phyloP scores from a whole-genome alignment of 2,797 vertebrate species.

The Lagothrix lagotricha region DNA sequence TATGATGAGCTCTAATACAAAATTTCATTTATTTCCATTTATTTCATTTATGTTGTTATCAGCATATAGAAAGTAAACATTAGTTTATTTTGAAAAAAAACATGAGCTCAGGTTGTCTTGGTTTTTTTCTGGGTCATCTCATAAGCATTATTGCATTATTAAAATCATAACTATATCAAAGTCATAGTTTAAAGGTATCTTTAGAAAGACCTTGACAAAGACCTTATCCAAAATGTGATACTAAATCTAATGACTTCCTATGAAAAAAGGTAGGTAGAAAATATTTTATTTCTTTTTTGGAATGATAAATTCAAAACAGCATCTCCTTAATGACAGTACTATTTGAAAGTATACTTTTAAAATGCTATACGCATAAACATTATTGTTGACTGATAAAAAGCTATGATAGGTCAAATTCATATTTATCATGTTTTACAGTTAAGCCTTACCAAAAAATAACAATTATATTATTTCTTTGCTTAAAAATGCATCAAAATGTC shows the following conservation, averaged over 20 bases:
- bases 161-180: slow-evolving; percentile 67
- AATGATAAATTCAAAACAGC: slow-evolving; percentile 42
- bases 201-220: slow-evolving; percentile 62
- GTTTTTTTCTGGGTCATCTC: slow-evolving; percentile 61
- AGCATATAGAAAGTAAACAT: slow-evolving; percentile 36
- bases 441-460: slow-evolving; percentile 35
- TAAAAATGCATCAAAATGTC: slow-evolving; percentile 66
- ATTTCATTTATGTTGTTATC: slow-evolving; percentile 21
- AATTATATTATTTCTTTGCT: slow-evolving; percentile 42
- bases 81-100: background rate
- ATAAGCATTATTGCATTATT: slow-evolving; percentile 51
- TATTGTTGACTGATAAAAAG: slow-evolving; percentile 36
- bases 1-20: slow-evolving; percentile 25
- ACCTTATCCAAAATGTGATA: slow-evolving; percentile 40
- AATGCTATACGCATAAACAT: slow-evolving; percentile 36
- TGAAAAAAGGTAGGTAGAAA: slow-evolving; percentile 4
- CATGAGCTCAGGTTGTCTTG: background rate
- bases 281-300: slow-evolving; percentile 39
- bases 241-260: slow-evolving; percentile 21
- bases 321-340: slow-evolving; percentile 45
- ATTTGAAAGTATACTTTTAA: slow-evolving; percentile 63
- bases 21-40: slow-evolving; percentile 51
- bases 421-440: slow-evolving; percentile 41
- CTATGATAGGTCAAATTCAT: slow-evolving; percentile 31
- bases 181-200: slow-evolving; percentile 50